Evolutionary conservation across 2,797 vertebrate species (phyloP).

Genomic region (Lepilemur ruficaudatus): DNA sequence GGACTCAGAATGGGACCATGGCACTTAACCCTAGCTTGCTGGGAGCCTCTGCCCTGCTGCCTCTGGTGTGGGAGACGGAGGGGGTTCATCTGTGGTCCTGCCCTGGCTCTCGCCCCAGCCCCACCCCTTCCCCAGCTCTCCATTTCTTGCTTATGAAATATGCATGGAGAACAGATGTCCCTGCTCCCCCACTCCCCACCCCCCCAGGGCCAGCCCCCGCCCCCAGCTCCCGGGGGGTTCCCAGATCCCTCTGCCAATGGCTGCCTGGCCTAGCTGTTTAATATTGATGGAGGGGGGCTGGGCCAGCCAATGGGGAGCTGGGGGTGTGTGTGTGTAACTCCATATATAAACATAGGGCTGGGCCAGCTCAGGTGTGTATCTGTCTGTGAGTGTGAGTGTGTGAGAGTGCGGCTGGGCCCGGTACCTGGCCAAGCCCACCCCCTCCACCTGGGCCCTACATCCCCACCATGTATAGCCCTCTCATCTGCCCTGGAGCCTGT

Average conservation of each 20-base stretch:
- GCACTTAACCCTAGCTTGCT: neutral
- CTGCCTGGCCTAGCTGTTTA: conserved; percentile 78
- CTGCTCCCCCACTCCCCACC: conserved; percentile 78
- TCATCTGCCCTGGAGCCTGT: conserved; percentile 36
- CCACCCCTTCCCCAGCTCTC: conserved; percentile 79
- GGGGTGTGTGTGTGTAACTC: conserved; percentile 72
- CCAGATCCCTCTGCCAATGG: conserved; percentile 80
- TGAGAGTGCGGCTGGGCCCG: conserved; percentile 18
- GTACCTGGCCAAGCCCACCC: neutral
- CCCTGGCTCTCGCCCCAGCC: conserved; percentile 72
- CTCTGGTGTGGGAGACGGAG: conserved; percentile 42
- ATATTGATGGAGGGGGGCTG: conserved; percentile 84
- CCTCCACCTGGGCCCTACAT: neutral
- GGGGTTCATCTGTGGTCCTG: conserved; percentile 68
- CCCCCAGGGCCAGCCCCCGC: conserved; percentile 78
- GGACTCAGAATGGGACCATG: neutral
- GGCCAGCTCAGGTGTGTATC: conserved; percentile 70
- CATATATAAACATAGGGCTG: conserved; percentile 72
- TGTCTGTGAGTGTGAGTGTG: neutral
- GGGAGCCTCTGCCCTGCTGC: conserved; percentile 5
- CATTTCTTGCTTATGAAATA: conserved; percentile 87
- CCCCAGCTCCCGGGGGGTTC: conserved; percentile 69
- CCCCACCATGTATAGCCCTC: conserved; percentile 43
- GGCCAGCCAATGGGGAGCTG: conserved; percentile 81
- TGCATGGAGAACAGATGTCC: conserved; percentile 88